Percentiles rank a stretch among this genome's conserved stretches.
phyloP scores from a whole-genome alignment of 2,797 vertebrate species.

The Carduelis carduelis region DNA sequence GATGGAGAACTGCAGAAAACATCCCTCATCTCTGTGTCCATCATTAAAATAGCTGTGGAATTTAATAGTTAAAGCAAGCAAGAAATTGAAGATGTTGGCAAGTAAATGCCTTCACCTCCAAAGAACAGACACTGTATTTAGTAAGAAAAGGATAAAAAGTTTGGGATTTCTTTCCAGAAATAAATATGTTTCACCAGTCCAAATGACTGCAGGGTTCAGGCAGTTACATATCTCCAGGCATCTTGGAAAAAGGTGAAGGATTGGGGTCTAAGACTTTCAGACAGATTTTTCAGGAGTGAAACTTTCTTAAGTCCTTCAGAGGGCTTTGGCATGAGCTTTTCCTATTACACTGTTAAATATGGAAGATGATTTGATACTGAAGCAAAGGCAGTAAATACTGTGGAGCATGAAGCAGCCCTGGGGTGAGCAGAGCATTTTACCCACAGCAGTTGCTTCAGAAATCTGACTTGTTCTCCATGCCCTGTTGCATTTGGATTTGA shows the following conservation, averaged over 20 bases:
- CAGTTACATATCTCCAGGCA: neutral
- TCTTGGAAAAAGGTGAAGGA: neutral
- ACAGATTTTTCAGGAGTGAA: neutral
- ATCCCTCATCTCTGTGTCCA: neutral
- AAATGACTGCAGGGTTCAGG: neutral
- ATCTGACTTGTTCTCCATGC: neutral
- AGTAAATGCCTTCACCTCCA: neutral
- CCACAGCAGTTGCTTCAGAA: neutral
- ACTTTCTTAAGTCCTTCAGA: neutral
- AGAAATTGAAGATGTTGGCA: neutral
- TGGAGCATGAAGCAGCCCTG: accelerated
- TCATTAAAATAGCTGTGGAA: neutral
- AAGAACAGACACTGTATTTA: neutral
- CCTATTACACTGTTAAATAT: neutral
- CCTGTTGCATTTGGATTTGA: neutral
- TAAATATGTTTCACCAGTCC: neutral
- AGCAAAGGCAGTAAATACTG: neutral
- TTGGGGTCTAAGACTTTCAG: neutral
- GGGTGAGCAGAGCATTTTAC: neutral
- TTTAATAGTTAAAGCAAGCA: neutral
- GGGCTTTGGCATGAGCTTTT: neutral
- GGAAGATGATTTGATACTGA: neutral
- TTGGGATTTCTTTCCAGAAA: neutral
- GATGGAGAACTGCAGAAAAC: neutral
- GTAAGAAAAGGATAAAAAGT: neutral